Evolutionary conservation across 2,888 invertebrate species (phyloP).

Genomic region (Megalurothrips usitatus): DNA sequence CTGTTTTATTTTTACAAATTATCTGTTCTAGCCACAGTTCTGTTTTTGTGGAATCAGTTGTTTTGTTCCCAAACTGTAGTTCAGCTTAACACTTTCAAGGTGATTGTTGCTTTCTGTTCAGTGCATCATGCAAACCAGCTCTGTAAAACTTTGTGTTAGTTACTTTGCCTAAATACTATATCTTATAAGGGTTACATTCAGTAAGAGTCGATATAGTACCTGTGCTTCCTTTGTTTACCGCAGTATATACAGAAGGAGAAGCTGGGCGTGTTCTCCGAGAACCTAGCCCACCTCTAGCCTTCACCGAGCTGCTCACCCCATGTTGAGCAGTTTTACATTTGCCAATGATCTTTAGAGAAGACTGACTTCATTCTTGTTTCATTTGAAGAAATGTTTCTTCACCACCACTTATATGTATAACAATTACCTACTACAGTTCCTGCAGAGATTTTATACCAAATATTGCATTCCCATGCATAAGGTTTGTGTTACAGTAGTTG

Average conservation of each 20-base stretch:
- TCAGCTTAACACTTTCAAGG: neutral
- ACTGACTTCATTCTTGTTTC: slow-evolving; percentile 23
- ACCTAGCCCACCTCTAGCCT: neutral
- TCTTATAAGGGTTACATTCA: slow-evolving; percentile 15
- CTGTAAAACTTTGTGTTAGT: too few species aligned
- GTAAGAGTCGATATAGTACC: slow-evolving; percentile 25
- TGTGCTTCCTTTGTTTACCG: slow-evolving; percentile 1
- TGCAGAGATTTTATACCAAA: slow-evolving; percentile 26
- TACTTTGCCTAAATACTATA: neutral
- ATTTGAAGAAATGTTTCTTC: slow-evolving; percentile 18
- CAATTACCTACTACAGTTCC: slow-evolving; percentile 22
- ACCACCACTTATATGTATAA: slow-evolving; percentile 9
- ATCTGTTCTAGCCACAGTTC: neutral
- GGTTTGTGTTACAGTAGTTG: slow-evolving; percentile 22
- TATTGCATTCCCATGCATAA: slow-evolving; percentile 17
- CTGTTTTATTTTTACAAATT: neutral
- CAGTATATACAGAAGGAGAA: neutral
- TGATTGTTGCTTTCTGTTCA: neutral
- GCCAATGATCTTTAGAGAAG: slow-evolving; percentile 24
- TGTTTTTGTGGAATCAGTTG: neutral
- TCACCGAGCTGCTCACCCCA: neutral
- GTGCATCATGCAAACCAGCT: neutral
- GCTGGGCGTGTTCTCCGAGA: neutral
- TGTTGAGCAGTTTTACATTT: slow-evolving; percentile 14
- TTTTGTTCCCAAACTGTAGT: slow-evolving; percentile 3